A percentile compares a stretch with the other conserved stretches of the same genome.
Evolutionary conservation across 2,113 vertebrate genomes (phyloP).

Genomic region (Actinemys pallida): DNA sequence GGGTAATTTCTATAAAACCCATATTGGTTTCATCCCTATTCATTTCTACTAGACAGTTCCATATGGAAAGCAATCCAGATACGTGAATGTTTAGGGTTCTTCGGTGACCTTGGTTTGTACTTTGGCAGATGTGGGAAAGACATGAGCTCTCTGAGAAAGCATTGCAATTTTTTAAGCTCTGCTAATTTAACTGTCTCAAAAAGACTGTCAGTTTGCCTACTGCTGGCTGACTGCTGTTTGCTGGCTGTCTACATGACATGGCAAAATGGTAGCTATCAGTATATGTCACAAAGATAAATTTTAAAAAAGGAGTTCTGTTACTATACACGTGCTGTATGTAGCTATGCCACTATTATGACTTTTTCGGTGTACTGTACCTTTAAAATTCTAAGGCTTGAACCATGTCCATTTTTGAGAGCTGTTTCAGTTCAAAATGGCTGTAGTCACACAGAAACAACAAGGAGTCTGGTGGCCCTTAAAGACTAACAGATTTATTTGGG

Average conservation of each 20-base stretch:
- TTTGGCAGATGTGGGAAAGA: not conserved
- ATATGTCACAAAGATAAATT: not conserved
- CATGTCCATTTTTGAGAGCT: not conserved
- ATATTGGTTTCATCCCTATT: not conserved
- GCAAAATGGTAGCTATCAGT: slow-evolving; percentile 10
- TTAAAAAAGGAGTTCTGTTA: not conserved
- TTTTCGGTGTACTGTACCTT: not conserved
- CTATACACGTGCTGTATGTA: not conserved
- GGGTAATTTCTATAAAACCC: not conserved
- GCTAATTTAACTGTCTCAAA: not conserved
- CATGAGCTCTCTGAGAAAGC: not conserved
- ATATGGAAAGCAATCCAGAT: not conserved
- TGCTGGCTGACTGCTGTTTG: not conserved
- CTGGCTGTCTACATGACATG: accelerated
- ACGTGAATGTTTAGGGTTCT: not conserved
- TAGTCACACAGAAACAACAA: not conserved
- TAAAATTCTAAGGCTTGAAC: not conserved
- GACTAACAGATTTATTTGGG: too few relatives aligned
- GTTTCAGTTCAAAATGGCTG: not conserved
- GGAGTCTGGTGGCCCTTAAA: too few relatives aligned
- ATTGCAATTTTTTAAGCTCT: not conserved
- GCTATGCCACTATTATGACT: not conserved
- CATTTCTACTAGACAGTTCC: not conserved
- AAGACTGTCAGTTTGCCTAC: not conserved
- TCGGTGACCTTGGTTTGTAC: not conserved